These are phyloP conservation scores for Drosophila pseudotakahashii DNA, from an alignment of 2,888 invertebrate species.

Conservation along the genomic window DNA sequence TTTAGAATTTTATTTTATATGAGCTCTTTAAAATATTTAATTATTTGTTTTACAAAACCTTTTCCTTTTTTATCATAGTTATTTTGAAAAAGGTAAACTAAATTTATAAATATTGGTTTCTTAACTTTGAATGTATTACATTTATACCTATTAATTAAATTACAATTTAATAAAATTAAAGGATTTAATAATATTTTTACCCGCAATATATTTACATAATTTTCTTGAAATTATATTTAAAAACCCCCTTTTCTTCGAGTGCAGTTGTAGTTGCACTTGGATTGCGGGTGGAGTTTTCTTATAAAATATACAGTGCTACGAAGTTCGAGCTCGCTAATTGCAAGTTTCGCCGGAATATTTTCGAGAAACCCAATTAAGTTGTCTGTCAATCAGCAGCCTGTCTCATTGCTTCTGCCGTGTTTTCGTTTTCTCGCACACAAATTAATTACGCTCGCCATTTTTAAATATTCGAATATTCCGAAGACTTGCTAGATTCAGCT, in stretches of 20 bases:
- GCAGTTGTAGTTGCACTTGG: conserved; percentile 21
- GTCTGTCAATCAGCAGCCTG: conserved; percentile 74
- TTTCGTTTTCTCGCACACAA: conserved; percentile 32
- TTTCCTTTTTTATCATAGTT: too few species aligned
- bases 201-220: too few species aligned
- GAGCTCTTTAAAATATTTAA: too few species aligned
- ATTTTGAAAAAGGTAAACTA: too few species aligned
- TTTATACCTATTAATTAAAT: too few species aligned
- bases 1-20: too few species aligned
- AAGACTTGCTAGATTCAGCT: conserved; percentile 12
- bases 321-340: conserved; percentile 64
- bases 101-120: too few species aligned
- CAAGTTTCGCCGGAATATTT: conserved; percentile 62
- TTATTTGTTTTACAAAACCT: too few species aligned
- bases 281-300: conserved; percentile 27
- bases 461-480: conserved; percentile 21
- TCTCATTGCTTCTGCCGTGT: conserved; percentile 44
- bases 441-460: conserved; percentile 62
- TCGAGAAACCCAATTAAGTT: conserved; percentile 81
- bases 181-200: too few species aligned
- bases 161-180: too few species aligned
- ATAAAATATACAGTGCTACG: conserved; percentile 5
- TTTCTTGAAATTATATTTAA: too few species aligned
- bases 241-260: neutral
- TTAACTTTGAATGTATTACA: too few species aligned